Percentiles rank a stretch among this genome's conserved stretches.
Evolutionary conservation across 2,888 invertebrate species (phyloP).

Genomic region (Epinotia ramella): DNA sequence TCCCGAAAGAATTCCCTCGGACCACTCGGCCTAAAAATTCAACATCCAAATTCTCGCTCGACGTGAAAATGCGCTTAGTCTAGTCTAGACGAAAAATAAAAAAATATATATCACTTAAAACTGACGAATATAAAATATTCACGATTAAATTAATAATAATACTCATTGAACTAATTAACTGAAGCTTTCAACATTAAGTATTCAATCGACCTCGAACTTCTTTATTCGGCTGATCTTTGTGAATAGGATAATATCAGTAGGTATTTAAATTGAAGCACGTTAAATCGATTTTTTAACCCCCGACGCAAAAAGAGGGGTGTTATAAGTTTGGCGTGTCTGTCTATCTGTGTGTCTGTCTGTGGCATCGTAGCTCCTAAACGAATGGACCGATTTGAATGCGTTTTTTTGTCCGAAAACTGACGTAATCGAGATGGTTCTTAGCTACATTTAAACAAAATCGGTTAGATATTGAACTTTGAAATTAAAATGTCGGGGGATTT

Average conservation of each 20-base stretch:
- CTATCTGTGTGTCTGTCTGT: too few relatives aligned
- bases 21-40: conserved; percentile 64
- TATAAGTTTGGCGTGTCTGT: too few relatives aligned
- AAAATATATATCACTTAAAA: conserved; percentile 34
- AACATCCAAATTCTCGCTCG: conserved; percentile 63
- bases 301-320: too few relatives aligned
- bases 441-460: too few relatives aligned
- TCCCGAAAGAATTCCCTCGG: conserved; percentile 66
- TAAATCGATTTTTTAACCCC: too few relatives aligned
- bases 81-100: conserved; percentile 50
- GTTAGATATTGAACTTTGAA: too few relatives aligned
- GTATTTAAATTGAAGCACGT: too few relatives aligned
- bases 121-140: background rate
- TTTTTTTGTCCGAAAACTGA: too few relatives aligned
- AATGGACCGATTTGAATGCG: too few relatives aligned
- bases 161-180: background rate
- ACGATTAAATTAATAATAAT: conserved; percentile 2
- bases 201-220: background rate
- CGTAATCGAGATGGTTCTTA: too few relatives aligned
- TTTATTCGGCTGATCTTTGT: background rate
- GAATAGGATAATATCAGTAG: background rate
- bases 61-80: conserved; percentile 60
- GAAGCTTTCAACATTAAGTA: background rate
- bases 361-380: too few relatives aligned
- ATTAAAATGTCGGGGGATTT: too few relatives aligned